Conservation (phyloP, 2,797 vertebrate species). For the Apogon hyalosoma region DNA sequence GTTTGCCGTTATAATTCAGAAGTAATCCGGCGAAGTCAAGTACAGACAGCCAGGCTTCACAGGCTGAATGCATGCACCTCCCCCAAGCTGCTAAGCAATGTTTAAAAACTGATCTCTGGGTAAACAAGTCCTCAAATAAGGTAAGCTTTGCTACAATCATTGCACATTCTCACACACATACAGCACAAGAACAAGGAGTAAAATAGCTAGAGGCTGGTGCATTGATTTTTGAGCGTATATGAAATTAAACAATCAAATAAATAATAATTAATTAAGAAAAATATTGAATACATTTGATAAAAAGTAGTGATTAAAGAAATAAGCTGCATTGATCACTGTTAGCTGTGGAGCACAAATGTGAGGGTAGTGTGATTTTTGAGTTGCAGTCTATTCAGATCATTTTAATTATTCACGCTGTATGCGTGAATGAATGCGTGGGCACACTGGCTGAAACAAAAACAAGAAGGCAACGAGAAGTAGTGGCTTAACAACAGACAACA, state of each 20-base stretch:
- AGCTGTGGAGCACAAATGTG: not conserved
- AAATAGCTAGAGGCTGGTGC: too few relatives aligned
- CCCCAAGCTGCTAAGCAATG: conserved; percentile 7
- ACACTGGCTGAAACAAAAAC: conserved; percentile 8
- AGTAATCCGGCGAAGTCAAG: conserved; percentile 54
- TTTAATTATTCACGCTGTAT: conserved; percentile 14
- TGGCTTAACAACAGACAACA: conserved; percentile 16
- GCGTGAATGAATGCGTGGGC: conserved; percentile 5
- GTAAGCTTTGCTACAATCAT: not conserved
- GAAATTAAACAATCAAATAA: not conserved
- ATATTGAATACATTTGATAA: not conserved
- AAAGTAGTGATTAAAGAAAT: not conserved
- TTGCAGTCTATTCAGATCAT: conserved; percentile 22
- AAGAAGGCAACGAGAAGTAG: conserved; percentile 4
- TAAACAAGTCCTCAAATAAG: conserved; percentile 32
- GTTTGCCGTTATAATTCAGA: conserved; percentile 63
- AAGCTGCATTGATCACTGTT: not conserved
- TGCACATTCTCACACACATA: not conserved
- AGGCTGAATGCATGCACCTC: conserved; percentile 16
- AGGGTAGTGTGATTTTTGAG: conserved; percentile 8
- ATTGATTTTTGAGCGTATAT: too few relatives aligned
- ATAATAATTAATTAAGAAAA: too few relatives aligned
- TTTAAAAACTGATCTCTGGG: conserved; percentile 20
- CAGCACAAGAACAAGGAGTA: not conserved
- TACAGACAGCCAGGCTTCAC: conserved; percentile 28